These are phyloP conservation scores for Conistra vaccinii DNA, from an alignment of 2,888 invertebrate genomes.

Conservation along the genomic window DNA sequence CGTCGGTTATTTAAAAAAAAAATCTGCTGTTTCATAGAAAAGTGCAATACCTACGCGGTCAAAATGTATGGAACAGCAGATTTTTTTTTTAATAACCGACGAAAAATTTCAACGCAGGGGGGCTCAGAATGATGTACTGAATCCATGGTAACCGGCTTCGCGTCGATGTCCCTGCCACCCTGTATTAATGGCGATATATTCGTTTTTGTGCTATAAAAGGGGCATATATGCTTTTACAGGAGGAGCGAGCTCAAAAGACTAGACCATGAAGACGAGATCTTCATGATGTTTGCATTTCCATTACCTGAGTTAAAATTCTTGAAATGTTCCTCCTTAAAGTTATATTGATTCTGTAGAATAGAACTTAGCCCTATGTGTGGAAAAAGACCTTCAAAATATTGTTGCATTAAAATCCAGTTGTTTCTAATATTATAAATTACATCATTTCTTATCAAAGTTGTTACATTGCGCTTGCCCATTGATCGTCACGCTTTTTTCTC, in stretches of 20 bases:
- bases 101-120: too few relatives aligned
- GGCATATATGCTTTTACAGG: not conserved
- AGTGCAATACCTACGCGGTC: too few relatives aligned
- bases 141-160: too few relatives aligned
- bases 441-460: slow-evolving; percentile 4
- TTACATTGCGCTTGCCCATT: slow-evolving; percentile 7
- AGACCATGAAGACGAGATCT: not conserved
- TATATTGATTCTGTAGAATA: not conserved
- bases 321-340: not conserved
- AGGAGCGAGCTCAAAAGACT: not conserved
- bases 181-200: not conserved
- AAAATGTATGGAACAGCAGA: too few relatives aligned
- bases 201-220: not conserved
- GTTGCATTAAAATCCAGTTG: not conserved
- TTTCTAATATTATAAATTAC: not conserved
- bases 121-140: too few relatives aligned
- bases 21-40: too few relatives aligned
- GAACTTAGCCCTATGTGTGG: not conserved
- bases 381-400: not conserved
- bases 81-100: too few relatives aligned
- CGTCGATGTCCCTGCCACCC: too few relatives aligned
- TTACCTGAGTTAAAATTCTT: not conserved
- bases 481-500: slow-evolving; percentile 38
- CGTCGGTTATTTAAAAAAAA: too few relatives aligned
- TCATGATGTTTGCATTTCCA: not conserved